These are phyloP conservation scores for Cardiocondyla obscurior DNA, from an alignment of 1,140 invertebrate genomes.

Conservation along the genomic window DNA sequence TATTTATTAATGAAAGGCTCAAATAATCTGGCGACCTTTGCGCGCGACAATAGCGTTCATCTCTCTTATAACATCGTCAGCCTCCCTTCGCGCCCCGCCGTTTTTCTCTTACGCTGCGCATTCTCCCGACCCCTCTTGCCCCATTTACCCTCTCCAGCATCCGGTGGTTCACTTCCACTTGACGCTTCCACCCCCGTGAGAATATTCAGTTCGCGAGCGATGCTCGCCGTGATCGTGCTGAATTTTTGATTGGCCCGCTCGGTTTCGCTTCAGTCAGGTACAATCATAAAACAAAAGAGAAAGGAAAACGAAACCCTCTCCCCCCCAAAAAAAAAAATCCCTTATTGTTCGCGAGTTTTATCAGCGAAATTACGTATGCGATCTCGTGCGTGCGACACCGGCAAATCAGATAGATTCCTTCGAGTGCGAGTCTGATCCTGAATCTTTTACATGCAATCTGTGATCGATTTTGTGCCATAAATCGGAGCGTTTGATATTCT, in stretches of 20 bases:
- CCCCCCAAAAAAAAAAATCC: too few relatives aligned
- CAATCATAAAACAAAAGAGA: background rate
- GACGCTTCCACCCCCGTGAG: constrained; percentile 64
- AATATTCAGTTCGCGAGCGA: constrained; percentile 74
- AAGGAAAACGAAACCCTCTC: background rate
- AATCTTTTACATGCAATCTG: constrained; percentile 20
- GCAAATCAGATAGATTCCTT: background rate
- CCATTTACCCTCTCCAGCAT: constrained; percentile 62
- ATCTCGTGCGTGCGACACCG: background rate
- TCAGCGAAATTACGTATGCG: background rate
- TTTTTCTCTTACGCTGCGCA: constrained; percentile 60
- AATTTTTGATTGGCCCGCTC: constrained; percentile 45
- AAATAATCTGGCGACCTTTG: constrained; percentile 70
- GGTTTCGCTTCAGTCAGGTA: background rate
- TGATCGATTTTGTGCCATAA: constrained; percentile 21
- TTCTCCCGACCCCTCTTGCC: constrained; percentile 64
- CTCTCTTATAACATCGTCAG: constrained; percentile 45
- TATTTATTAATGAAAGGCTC: constrained; percentile 65
- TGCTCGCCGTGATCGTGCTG: constrained; percentile 72
- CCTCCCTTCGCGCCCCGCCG: background rate
- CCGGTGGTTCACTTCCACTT: constrained; percentile 59
- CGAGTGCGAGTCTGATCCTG: background rate
- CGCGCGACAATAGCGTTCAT: constrained; percentile 69
- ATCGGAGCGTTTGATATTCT: background rate
- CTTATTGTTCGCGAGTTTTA: background rate